These are phyloP conservation scores for Rhizoglyphus robini DNA, from an alignment of 1,140 invertebrate genomes.

Conservation along the genomic window DNA sequence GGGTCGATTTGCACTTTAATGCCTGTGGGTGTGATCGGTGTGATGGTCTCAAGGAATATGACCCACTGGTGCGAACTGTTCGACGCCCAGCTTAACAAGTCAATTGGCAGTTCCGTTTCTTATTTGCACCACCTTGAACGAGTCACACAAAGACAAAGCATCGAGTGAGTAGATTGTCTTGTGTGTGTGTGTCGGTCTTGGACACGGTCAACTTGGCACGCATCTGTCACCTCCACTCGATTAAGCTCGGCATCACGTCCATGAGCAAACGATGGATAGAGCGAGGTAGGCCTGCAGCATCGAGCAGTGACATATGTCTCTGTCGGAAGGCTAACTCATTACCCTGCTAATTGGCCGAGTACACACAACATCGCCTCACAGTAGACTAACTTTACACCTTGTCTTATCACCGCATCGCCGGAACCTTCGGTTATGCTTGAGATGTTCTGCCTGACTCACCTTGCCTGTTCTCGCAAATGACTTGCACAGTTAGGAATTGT, in stretches of 20 bases:
- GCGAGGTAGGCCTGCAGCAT: not conserved
- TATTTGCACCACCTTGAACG: not conserved
- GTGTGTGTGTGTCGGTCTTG: not conserved
- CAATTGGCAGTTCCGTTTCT: conserved; percentile 1
- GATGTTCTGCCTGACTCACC: no score
- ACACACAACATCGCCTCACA: not conserved
- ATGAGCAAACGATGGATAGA: not conserved
- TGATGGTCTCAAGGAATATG: no score
- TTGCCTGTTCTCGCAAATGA: no score
- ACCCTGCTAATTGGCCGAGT: not conserved
- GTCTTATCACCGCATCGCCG: not conserved
- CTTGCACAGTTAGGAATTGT: no score
- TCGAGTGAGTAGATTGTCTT: not conserved
- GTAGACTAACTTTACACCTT: not conserved
- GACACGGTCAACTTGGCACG: not conserved
- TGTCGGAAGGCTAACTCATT: not conserved
- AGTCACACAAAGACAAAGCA: not conserved
- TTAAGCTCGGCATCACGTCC: not conserved
- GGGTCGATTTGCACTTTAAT: no score
- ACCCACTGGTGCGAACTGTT: no score
- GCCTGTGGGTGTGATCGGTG: no score
- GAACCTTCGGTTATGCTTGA: no score
- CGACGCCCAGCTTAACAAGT: conserved; percentile 3
- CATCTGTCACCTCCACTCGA: conserved; percentile 8
- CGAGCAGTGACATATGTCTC: not conserved